Conservation (phyloP, 2,888 invertebrate genomes). For the Congeria kusceri region DNA sequence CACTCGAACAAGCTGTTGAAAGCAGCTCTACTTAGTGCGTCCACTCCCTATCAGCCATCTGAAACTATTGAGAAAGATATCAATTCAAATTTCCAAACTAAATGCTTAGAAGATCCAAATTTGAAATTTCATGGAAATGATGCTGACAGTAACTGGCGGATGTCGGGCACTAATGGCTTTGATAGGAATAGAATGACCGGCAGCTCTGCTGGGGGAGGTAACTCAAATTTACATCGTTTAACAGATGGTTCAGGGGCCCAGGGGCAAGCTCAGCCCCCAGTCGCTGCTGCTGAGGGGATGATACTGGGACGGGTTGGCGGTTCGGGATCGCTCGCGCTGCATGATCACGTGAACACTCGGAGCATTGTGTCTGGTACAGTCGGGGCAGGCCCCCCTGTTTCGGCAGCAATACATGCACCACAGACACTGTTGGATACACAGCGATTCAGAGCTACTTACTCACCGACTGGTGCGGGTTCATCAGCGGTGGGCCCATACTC, state of each 20-base stretch:
- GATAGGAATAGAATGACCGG: constrained; percentile 79
- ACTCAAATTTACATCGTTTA: constrained; percentile 69
- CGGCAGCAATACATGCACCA: constrained; percentile 56
- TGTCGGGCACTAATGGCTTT: constrained; percentile 77
- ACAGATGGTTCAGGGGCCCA: constrained; percentile 67
- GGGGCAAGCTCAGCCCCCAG: constrained; percentile 60
- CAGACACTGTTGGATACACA: constrained; percentile 70
- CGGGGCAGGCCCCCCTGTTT: constrained; percentile 68
- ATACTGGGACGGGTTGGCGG: constrained; percentile 62
- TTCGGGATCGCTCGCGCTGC: constrained; percentile 48
- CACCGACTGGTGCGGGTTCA: constrained; percentile 47
- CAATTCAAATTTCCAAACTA: constrained; percentile 60
- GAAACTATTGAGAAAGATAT: constrained; percentile 44
- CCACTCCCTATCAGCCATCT: not conserved
- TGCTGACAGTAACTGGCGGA: constrained; percentile 67
- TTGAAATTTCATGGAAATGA: constrained; percentile 66
- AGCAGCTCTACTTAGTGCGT: constrained; percentile 48
- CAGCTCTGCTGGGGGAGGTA: constrained; percentile 64
- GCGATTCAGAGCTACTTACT: constrained; percentile 48
- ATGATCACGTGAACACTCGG: constrained; percentile 46
- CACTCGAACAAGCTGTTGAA: constrained; percentile 44
- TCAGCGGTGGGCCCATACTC: constrained; percentile 61
- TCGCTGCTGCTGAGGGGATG: constrained; percentile 63
- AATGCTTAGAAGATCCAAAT: constrained; percentile 42
- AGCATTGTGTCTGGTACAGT: constrained; percentile 59